These are phyloP conservation scores for Halichondria panicea DNA, from an alignment of 37 sponge, comb jelly and placozoan genomes.

Conservation along the genomic window DNA sequence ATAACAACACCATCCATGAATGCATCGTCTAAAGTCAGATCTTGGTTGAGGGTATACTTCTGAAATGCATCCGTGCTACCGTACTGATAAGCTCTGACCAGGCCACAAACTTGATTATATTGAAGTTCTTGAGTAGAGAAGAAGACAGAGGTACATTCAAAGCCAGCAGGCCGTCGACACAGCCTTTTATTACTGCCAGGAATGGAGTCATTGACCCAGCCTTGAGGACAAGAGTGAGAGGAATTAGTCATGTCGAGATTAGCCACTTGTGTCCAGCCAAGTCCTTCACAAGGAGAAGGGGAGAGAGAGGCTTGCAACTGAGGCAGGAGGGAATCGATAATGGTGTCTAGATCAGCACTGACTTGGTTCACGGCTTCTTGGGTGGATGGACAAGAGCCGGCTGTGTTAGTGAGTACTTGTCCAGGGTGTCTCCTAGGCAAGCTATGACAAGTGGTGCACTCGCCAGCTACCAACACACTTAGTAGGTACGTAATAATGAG, in stretches of 20 bases:
- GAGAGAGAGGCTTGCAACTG: neutral
- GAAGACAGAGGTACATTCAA: neutral
- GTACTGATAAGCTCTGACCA: neutral
- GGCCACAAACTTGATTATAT: conserved; percentile 12
- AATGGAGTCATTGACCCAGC: conserved; percentile 1
- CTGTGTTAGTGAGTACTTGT: too few relatives aligned
- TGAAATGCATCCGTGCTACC: conserved; percentile 16
- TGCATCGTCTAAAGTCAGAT: neutral
- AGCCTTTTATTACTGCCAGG: neutral
- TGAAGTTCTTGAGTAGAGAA: neutral
- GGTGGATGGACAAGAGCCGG: neutral
- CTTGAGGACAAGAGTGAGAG: neutral
- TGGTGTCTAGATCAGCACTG: neutral
- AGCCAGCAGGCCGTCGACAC: neutral
- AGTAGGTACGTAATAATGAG: too few relatives aligned
- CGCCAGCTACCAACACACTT: too few relatives aligned
- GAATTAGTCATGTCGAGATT: conserved; percentile 19
- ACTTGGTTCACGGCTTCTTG: neutral
- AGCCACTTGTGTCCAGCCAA: conserved; percentile 17
- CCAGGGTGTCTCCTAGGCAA: too few relatives aligned
- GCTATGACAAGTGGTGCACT: too few relatives aligned
- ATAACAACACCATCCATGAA: conserved; percentile 28
- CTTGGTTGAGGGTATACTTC: too few relatives aligned
- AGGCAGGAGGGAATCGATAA: conserved; percentile 6
- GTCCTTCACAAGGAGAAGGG: conserved; percentile 2